Conservation (phyloP, 2,797 vertebrate genomes). For the Centroberyx gerrardi region DNA sequence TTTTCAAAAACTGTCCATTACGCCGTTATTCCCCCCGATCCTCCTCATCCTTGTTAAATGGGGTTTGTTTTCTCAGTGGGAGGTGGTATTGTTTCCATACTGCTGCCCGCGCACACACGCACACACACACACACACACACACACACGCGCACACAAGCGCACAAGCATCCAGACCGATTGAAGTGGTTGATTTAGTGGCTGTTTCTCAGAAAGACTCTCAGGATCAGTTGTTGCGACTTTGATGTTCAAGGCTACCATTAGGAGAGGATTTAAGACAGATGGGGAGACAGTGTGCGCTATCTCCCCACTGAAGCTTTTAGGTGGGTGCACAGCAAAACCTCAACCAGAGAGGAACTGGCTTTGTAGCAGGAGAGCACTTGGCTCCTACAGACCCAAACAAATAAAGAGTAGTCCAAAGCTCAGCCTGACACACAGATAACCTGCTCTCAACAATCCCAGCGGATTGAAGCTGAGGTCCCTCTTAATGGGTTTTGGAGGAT, state of each 20-base stretch:
- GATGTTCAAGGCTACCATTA: constrained; percentile 51
- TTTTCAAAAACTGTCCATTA: constrained; percentile 43
- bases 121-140: constrained; percentile 2
- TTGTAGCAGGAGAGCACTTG: constrained; percentile 24
- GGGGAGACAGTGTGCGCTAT: constrained; percentile 17
- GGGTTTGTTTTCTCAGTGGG: constrained; percentile 52
- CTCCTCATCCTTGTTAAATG: constrained; percentile 17
- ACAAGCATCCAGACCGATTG: constrained; percentile 29
- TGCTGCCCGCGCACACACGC: constrained; percentile 6
- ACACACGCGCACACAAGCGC: constrained; percentile 26
- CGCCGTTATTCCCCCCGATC: constrained; percentile 24
- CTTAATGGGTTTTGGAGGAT: constrained; percentile 40
- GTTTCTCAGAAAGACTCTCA: constrained; percentile 45
- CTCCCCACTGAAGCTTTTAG: constrained; percentile 2
- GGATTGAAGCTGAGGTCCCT: neutral
- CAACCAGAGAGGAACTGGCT: neutral
- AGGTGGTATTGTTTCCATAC: constrained; percentile 43
- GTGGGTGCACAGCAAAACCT: neutral
- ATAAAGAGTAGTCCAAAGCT: constrained; percentile 30
- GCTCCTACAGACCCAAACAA: constrained; percentile 53
- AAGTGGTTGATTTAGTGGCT: constrained; percentile 41
- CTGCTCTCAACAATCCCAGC: constrained; percentile 12
- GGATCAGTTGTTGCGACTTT: constrained; percentile 38
- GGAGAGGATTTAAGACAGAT: constrained; percentile 59
- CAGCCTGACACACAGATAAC: constrained; percentile 47